Conservation (phyloP, 2,797 vertebrate genomes). For the Acestrorhynchus altus region DNA sequence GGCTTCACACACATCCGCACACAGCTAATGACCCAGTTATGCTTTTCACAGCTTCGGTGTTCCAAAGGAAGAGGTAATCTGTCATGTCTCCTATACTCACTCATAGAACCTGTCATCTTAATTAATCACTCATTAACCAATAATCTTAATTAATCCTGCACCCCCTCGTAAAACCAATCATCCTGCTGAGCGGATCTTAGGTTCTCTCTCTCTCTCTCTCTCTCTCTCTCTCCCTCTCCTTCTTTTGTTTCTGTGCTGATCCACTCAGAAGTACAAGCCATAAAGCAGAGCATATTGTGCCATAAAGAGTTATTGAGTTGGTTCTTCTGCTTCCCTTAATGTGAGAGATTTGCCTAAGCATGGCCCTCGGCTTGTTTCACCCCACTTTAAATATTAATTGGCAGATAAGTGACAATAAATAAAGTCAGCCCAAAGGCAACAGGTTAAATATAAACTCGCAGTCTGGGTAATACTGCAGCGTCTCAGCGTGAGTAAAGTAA, state of each 20-base stretch:
- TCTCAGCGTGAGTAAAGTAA: constrained; percentile 25
- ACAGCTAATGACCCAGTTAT: constrained; percentile 67
- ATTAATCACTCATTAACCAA: constrained; percentile 46
- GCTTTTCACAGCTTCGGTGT: constrained; percentile 72
- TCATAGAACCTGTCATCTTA: constrained; percentile 58
- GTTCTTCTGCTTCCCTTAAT: constrained; percentile 48
- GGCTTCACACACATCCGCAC: constrained; percentile 22
- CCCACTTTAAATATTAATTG: constrained; percentile 55
- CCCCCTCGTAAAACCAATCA: constrained; percentile 42
- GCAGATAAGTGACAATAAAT: constrained; percentile 54
- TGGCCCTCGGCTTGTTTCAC: constrained; percentile 51
- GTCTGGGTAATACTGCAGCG: constrained; percentile 32
- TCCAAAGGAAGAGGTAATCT: constrained; percentile 74
- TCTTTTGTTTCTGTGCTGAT: constrained; percentile 9
- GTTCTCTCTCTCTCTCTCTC: constrained; percentile 2
- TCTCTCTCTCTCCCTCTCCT: not conserved
- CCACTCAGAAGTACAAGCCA: constrained; percentile 20
- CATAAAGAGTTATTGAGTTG: constrained; percentile 49
- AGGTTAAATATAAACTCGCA: constrained; percentile 58
- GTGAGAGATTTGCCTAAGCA: constrained; percentile 42
- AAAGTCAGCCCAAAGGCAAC: constrained; percentile 48
- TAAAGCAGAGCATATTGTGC: constrained; percentile 41
- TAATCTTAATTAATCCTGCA: constrained; percentile 47
- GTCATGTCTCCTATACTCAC: constrained; percentile 69
- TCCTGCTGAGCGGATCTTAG: constrained; percentile 5